Conservation (phyloP, 2,888 invertebrate species). For the Caenorhabditis virilis region DNA sequence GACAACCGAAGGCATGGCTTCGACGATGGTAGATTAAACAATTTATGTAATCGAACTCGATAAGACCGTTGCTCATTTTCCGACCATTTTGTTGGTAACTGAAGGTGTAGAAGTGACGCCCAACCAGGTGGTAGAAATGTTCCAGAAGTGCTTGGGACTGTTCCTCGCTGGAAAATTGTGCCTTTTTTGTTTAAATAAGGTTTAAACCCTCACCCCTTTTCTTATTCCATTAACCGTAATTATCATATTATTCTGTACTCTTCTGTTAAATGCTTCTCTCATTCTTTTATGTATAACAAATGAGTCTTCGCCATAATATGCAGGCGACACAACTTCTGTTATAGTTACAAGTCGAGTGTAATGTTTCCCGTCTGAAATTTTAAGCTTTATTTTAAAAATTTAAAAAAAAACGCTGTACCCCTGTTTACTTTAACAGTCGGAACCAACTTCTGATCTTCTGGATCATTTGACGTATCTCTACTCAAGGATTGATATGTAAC, state of each 20-base stretch:
- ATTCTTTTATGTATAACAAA: constrained; percentile 34
- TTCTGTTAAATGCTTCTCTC: constrained; percentile 35
- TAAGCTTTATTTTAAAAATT: background rate
- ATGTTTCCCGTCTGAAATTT: constrained; percentile 38
- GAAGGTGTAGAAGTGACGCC: constrained; percentile 48
- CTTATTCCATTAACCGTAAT: constrained; percentile 35
- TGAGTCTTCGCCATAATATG: constrained; percentile 40
- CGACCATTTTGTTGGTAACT: constrained; percentile 42
- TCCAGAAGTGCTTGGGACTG: constrained; percentile 35
- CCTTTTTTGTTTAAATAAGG: background rate
- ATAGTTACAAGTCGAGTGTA: constrained; percentile 23
- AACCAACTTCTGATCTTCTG: constrained; percentile 49
- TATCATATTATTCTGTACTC: constrained; percentile 41
- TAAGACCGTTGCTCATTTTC: constrained; percentile 45
- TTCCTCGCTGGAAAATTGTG: constrained; percentile 26
- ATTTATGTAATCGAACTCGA: constrained; percentile 48
- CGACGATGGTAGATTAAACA: constrained; percentile 44
- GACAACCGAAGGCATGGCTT: constrained; percentile 46
- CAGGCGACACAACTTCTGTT: constrained; percentile 40
- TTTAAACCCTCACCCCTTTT: constrained; percentile 24
- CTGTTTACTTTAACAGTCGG: constrained; percentile 44
- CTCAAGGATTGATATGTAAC: constrained; percentile 35
- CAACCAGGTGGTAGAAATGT: constrained; percentile 53
- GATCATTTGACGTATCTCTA: constrained; percentile 42
- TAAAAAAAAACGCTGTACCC: constrained; percentile 11